Evolutionary conservation across 2,888 invertebrate genomes (phyloP), one percentile per base, ranked within the genome.

Genomic region (Lutraria lutraria): DNA sequence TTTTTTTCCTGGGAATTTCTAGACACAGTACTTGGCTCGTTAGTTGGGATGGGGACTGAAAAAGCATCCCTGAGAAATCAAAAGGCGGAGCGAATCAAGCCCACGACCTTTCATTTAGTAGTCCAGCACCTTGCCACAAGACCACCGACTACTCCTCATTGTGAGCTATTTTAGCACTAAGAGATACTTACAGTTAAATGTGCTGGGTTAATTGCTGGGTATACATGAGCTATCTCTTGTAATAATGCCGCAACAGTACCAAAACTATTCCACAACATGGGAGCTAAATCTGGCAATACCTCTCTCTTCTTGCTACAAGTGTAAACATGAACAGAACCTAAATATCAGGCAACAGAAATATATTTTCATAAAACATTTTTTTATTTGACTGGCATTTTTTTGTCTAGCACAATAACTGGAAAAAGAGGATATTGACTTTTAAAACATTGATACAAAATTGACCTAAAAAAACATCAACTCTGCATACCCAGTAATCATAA

Each of bases 251-350:
- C 98, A 90, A 98, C 98, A 4, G 99, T 99, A n/a, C 99, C 99
- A 97, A 99, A 99, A 92, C 99, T 99, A 97, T 99, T 98, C 99
- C 99, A 99, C 92, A 99, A 97, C 98, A 99, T 99, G 0, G 99
- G 99, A 4, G 99, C 99, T 94, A 99, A 97, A 96, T 99, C 99
- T 52, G 99, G 98, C 52, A 99, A 99, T 83, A 98, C 98, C 96
- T 98, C 98, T 19, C 98, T 97, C 95, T 98, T 98, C 96, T 98
- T 98, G 95, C 98, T 98, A 96, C 56, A 97, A 97, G 91, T 16
- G 8, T 68, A 68, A 0, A 68, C 25, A 25, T 12, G 25, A n/a
- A 3, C 10, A 68, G 63, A n/a, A 68, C 25, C 25, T 19, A 56
- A 15, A 13, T 19, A 56, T 56, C 12, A 56, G 13, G 56, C 56